These are phyloP conservation scores for Teleopsis dalmanni DNA, from an alignment of 1,140 invertebrate species.

Conservation along the genomic window DNA sequence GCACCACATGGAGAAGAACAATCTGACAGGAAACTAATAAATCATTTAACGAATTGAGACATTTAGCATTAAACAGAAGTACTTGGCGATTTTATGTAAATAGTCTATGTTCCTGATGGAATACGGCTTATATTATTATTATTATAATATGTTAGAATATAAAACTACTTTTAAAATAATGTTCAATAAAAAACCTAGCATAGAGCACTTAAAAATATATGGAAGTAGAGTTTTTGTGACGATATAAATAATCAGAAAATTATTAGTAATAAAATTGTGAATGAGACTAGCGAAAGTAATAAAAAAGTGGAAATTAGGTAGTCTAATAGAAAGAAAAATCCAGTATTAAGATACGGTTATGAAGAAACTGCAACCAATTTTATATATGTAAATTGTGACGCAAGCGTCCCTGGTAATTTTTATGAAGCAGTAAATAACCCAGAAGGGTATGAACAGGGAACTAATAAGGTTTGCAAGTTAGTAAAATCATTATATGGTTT, in stretches of 20 bases:
- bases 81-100: too few relatives aligned
- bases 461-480: slow-evolving; percentile 14
- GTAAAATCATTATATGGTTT: slow-evolving; percentile 16
- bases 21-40: too few relatives aligned
- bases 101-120: too few relatives aligned
- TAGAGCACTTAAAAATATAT: slow-evolving; percentile 28
- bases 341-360: slow-evolving; percentile 20
- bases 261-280: slow-evolving; percentile 15
- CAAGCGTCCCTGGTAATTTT: slow-evolving; percentile 26
- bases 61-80: too few relatives aligned
- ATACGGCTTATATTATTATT: too few relatives aligned
- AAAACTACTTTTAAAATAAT: slow-evolving; percentile 42
- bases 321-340: slow-evolving; percentile 11
- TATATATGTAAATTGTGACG: slow-evolving; percentile 33
- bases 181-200: slow-evolving; percentile 29
- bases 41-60: too few relatives aligned
- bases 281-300: slow-evolving; percentile 14
- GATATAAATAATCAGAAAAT: slow-evolving; percentile 16
- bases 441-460: slow-evolving; percentile 30
- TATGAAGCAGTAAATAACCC: slow-evolving; percentile 35
- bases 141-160: slow-evolving; percentile 37
- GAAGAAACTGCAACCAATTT: slow-evolving; percentile 21
- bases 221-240: slow-evolving; percentile 31
- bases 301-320: slow-evolving; percentile 12
- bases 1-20: too few relatives aligned